Base-by-base conservation (phyloP, 2,113 vertebrate genomes). In the Meriones unguiculatus region DNA sequence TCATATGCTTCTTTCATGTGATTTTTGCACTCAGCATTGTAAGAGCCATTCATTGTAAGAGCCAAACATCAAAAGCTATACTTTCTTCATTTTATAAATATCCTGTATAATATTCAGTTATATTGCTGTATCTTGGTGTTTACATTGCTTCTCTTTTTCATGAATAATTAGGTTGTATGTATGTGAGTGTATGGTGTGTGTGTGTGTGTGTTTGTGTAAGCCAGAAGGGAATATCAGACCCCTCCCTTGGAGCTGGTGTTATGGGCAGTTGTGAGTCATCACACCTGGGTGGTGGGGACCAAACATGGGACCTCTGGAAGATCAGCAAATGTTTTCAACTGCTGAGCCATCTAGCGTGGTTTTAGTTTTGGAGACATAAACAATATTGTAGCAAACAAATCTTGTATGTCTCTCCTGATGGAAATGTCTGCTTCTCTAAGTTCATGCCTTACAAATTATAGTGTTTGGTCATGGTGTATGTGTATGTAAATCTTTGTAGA, bases 401-500 rank as follows among this genome's bases (percentile, higher is more conserved):
- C 30, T 86, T 89, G 35, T 32, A 52, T 13, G 11, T 73, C 15
- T 9, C 32, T 92, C 64, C 38, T 84, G 35, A 73, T 64, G 46
- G 18, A 76, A 81, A 10, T 69, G 5, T 82, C 15, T 87, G 10
- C 28, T 97, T 91, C 52, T 93, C 64, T 94, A 89, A 76, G 15
- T 76, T 38, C 25, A n/a, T 87, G 46, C 7, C 24, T 46, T 62
- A 87, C 67, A 67, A 59, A 90, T 77, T 22, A 90, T 64, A 89
- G 69, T 84, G 24, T 77, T 78, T 7, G 65, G 6, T 90, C 7
- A 88, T 91, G 67, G 32, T n/a, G 67, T 67, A 73, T 70, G 20
- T 12, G 64, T 22, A 73, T 95, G 70, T 70, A 69, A 94, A 62
- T 64, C 73, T 97, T 85, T 78, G 69, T 86, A 81, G 54, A 57